Base-by-base conservation (phyloP, 2,797 vertebrate genomes). In the Heterohyrax brucei region DNA sequence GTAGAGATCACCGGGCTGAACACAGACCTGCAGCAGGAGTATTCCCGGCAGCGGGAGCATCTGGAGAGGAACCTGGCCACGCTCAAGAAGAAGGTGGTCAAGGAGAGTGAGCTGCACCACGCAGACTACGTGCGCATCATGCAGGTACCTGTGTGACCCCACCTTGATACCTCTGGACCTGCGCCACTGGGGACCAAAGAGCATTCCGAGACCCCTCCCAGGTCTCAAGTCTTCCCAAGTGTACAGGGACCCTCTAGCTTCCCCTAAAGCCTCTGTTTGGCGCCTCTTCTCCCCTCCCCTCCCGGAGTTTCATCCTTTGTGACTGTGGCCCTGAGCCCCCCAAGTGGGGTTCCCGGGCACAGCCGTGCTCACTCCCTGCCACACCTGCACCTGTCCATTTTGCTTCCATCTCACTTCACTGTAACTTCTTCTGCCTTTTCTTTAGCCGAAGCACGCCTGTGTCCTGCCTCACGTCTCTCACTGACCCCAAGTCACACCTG, bases 41-140 rank as follows among this genome's bases (percentile, higher is more conserved):
- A 98, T 22, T 50, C 96, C 85, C 98, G 98, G 28, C 99, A 99
- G 96, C 98, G 98, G 46, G 99, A 99, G 12, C 98, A 98, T 95
- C 98, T 99, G 46, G 99, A 99, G 97, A 99, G 97, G 96, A 99
- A 98, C 22, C 97, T 99, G 39, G 97, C 97, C 85, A 98, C 98
- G 1, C 97, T 99, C 59, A 99, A 99, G 98, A 99, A 90, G 91
- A 99, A 98, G 97, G 97, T 99, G 83, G 82, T 93, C 72, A 99
- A 98, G 79, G 99, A 99, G 82, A 93, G 98, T 0, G 98, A 99
- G 84, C 98, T 99, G 86, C 99, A 99, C 1, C 98, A 98, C 56
- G 95, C 97, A 0, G 98, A 99, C 88, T 99, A 99, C 0, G 93
- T 98, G 92, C 99, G 98, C 84, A 98, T 99, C 83, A 98, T 99